Percentiles rank a stretch among this genome's conserved stretches.
Conservation (phyloP, 2,113 vertebrate genomes). For the Alligator mississippiensis region DNA sequence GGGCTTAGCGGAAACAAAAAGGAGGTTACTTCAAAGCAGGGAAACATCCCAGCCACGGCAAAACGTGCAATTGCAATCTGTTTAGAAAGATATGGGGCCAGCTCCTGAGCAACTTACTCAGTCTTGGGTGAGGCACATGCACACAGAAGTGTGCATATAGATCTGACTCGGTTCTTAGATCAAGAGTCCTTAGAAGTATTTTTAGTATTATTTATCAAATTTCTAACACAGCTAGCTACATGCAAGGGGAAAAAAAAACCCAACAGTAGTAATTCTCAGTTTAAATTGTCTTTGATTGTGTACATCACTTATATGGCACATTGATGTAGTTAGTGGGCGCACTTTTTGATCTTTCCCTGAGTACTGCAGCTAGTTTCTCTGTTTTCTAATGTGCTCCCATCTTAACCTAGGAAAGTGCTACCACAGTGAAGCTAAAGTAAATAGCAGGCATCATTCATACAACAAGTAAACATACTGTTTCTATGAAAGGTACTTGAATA, state of each 20-base stretch:
- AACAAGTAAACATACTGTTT: background rate
- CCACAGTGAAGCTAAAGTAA: accelerated
- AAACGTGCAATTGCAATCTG: background rate
- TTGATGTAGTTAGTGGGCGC: background rate
- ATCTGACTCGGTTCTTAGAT: accelerated
- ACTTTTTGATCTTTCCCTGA: background rate
- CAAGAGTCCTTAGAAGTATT: background rate
- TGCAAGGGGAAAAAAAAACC: background rate
- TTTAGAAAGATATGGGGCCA: accelerated
- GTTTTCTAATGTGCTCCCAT: background rate
- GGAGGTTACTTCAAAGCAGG: background rate
- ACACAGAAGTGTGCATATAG: background rate
- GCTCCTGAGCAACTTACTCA: accelerated
- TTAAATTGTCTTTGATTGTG: background rate
- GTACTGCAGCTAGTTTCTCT: background rate
- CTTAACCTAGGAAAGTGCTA: accelerated
- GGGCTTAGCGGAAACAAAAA: background rate
- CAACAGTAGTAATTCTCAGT: accelerated
- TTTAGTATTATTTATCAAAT: accelerated
- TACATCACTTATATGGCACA: background rate
- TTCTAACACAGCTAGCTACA: accelerated
- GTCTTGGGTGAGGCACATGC: background rate
- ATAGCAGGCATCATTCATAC: background rate
- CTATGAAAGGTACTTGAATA: background rate
- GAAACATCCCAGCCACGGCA: background rate